phyloP scores from a whole-genome alignment of 2,888 invertebrate species.

The Archaeoteleia sp. region DNA sequence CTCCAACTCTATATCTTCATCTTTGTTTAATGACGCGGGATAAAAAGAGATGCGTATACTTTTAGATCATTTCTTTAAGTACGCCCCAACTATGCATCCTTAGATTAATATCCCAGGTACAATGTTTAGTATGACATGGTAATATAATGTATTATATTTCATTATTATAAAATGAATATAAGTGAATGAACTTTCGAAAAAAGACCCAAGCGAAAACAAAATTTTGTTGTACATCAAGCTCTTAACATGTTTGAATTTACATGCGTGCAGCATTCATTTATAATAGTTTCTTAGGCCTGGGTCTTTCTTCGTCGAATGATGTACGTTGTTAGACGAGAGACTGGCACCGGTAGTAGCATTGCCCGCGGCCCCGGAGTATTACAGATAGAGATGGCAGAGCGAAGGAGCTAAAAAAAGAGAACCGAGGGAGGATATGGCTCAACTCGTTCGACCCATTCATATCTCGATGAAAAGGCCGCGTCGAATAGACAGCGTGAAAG shows the following conservation, averaged over 20 bases:
- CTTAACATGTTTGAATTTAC: constrained; percentile 31
- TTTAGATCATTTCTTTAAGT: no score
- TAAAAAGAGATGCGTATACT: no score
- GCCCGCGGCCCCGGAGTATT: constrained; percentile 31
- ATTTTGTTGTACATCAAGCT: constrained; percentile 22
- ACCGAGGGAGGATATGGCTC: constrained; percentile 70
- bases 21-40: no score
- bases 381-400: constrained; percentile 36
- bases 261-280: constrained; percentile 40
- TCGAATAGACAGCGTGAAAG: constrained; percentile 71
- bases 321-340: constrained; percentile 37
- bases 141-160: no score
- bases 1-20: no score
- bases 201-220: neutral
- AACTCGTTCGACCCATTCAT: constrained; percentile 74
- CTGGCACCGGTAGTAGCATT: constrained; percentile 42
- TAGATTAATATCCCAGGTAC: no score
- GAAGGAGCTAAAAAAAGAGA: constrained; percentile 60
- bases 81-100: no score
- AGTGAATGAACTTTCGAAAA: neutral
- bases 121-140: no score
- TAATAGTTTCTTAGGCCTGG: constrained; percentile 30
- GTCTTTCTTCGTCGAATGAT: constrained; percentile 40
- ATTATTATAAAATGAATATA: no score
- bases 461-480: constrained; percentile 71